Evolutionary conservation across 2,113 vertebrate species (phyloP).

Genomic region (Gallinago undulata): DNA sequence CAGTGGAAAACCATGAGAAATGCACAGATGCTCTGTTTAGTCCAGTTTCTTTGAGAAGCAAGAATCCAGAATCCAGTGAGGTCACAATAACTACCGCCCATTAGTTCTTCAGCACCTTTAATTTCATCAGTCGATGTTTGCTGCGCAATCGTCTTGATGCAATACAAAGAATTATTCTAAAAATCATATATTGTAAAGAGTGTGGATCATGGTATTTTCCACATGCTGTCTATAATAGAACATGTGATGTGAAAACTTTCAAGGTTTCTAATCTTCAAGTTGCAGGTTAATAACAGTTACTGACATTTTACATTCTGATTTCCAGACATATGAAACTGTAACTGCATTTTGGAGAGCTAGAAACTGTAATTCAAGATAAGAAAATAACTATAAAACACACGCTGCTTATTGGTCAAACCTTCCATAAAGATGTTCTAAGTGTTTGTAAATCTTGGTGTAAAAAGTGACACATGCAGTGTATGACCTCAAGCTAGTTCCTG

Average conservation of each 20-base stretch:
- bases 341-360: neutral
- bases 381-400: neutral
- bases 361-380: neutral
- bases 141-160: neutral
- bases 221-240: neutral
- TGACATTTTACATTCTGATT: neutral
- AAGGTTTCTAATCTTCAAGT: neutral
- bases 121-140: neutral
- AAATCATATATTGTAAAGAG: neutral
- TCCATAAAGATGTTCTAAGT: neutral
- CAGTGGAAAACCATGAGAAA: neutral
- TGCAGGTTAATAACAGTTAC: neutral
- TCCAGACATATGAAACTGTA: neutral
- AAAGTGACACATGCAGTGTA: neutral
- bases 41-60: neutral
- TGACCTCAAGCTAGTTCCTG: neutral
- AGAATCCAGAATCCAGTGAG: neutral
- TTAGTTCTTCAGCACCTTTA: neutral
- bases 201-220: neutral
- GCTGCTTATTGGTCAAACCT: neutral
- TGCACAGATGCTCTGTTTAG: rapidly evolving
- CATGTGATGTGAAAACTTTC: neutral
- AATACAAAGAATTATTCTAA: neutral
- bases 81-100: neutral
- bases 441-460: neutral